phyloP scores from a whole-genome alignment of 2,888 invertebrate genomes.

The Drosophila recens region DNA sequence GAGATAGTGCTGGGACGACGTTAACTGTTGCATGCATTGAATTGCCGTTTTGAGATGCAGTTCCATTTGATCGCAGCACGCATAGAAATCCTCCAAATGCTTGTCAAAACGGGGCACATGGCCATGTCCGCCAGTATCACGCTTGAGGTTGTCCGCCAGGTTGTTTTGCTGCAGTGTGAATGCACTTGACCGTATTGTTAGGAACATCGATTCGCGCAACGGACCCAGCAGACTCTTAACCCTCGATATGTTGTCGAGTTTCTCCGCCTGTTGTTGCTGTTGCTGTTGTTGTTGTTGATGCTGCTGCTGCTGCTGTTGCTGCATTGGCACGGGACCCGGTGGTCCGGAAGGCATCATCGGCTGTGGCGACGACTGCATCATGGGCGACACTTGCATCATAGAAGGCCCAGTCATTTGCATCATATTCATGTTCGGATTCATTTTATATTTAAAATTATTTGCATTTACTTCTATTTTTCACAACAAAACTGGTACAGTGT shows the following conservation, averaged over 20 bases:
- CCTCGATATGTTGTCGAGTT: conserved; percentile 94
- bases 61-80: conserved; percentile 98
- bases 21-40: conserved; percentile 93
- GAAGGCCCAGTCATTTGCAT: conserved; percentile 81
- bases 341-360: conserved; percentile 75
- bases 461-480: conserved; percentile 7
- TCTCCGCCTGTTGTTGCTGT: conserved; percentile 87
- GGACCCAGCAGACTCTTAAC: conserved; percentile 93
- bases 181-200: conserved; percentile 94
- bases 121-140: conserved; percentile 88
- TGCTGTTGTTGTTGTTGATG: conserved; percentile 83
- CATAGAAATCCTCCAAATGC: conserved; percentile 96
- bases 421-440: conserved; percentile 84
- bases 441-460: conserved; percentile 22
- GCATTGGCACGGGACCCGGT: conserved; percentile 73
- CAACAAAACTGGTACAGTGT: conserved; percentile 16
- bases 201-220: conserved; percentile 92
- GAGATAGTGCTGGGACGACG: conserved; percentile 93
- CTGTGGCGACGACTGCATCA: conserved; percentile 85
- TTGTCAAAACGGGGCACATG: conserved; percentile 94
- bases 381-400: conserved; percentile 83
- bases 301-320: conserved; percentile 76
- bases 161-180: conserved; percentile 95
- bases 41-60: conserved; percentile 95
- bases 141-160: conserved; percentile 93